Conservation (phyloP, 2,888 invertebrate species). For the Pseudococcus jackbeardsleyi region DNA sequence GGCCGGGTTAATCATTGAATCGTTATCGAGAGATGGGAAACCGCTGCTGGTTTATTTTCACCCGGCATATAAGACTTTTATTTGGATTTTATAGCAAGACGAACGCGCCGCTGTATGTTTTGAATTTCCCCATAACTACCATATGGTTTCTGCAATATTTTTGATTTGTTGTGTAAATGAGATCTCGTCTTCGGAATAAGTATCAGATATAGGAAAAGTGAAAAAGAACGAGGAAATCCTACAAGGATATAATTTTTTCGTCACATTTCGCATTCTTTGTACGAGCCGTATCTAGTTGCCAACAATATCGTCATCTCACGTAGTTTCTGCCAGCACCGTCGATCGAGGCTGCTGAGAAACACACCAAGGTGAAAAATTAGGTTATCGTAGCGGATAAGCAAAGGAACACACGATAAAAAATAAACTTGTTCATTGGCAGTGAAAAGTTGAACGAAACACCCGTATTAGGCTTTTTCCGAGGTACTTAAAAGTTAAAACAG, state of each 20-base stretch:
- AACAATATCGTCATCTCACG: background rate
- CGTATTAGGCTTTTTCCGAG: constrained; percentile 43
- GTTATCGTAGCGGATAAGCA: constrained; percentile 27
- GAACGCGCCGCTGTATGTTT: background rate
- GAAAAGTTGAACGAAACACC: constrained; percentile 30
- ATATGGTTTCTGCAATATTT: background rate
- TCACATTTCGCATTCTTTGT: constrained; percentile 1
- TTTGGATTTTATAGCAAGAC: background rate
- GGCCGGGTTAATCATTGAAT: constrained; percentile 31
- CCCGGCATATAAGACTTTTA: background rate
- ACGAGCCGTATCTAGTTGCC: background rate
- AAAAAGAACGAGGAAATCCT: background rate
- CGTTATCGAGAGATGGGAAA: background rate
- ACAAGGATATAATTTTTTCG: background rate
- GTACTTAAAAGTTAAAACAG: constrained; percentile 47
- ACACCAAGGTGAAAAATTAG: constrained; percentile 35
- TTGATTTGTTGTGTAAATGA: background rate
- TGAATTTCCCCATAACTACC: background rate
- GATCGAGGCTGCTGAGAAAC: background rate
- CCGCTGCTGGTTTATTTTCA: background rate
- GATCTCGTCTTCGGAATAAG: background rate
- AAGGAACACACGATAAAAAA: constrained; percentile 34
- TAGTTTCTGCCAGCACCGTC: background rate
- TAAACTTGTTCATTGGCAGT: constrained; percentile 47
- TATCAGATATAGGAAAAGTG: background rate